Evolutionary conservation across 2,888 invertebrate genomes (phyloP).

Genomic region (Craniophora ligustri): DNA sequence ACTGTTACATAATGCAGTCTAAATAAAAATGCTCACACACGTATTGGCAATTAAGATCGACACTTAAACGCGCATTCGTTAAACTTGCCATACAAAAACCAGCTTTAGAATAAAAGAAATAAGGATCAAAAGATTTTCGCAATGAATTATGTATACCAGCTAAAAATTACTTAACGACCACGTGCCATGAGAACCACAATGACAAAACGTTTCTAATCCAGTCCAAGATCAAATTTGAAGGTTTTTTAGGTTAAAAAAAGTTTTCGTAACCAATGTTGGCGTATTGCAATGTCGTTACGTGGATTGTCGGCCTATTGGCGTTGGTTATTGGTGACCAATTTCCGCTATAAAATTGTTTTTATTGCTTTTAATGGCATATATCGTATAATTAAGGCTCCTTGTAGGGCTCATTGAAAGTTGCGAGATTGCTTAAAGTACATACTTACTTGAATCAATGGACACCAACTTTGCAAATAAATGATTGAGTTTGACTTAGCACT

Average conservation of each 20-base stretch:
- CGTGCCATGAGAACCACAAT: slow-evolving; percentile 46
- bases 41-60: slow-evolving; percentile 55
- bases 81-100: slow-evolving; percentile 29
- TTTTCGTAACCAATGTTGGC: slow-evolving; percentile 46
- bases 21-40: slow-evolving; percentile 56
- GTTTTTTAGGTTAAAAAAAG: slow-evolving; percentile 50
- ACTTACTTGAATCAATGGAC: background rate
- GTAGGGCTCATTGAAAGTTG: slow-evolving; percentile 8
- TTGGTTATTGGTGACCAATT: slow-evolving; percentile 37
- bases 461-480: no score
- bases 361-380: slow-evolving; percentile 27
- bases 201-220: slow-evolving; percentile 59
- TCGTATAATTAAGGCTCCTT: slow-evolving; percentile 5
- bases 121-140: slow-evolving; percentile 16
- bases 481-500: no score
- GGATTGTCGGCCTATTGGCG: slow-evolving; percentile 8
- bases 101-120: slow-evolving; percentile 13
- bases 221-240: slow-evolving; percentile 66
- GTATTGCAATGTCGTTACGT: slow-evolving; percentile 30
- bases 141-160: slow-evolving; percentile 58
- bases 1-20: slow-evolving; percentile 39
- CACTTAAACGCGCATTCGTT: slow-evolving; percentile 36
- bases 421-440: slow-evolving; percentile 2
- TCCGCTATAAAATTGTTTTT: slow-evolving; percentile 41
- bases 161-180: slow-evolving; percentile 52